Evolutionary conservation across 2,888 invertebrate genomes (phyloP), one percentile per base, ranked within the genome.

Genomic region (Synanthedon vespiformis): DNA sequence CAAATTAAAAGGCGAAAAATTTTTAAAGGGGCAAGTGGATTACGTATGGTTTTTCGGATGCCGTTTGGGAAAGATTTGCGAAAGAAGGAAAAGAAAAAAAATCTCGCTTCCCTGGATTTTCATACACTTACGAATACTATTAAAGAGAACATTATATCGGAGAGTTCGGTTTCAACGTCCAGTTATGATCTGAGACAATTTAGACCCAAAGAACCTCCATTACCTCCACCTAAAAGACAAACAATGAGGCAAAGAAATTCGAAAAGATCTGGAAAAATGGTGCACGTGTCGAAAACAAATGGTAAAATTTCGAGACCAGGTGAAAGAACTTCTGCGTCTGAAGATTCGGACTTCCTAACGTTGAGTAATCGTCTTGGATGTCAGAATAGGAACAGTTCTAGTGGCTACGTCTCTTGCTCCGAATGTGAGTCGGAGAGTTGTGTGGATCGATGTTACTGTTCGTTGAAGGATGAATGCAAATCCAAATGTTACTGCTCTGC

Each of bases 381-480:
- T 56, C 88, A 90, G 57, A 90, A 91, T 57, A 72, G 91, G 47
- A 91, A 91, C 61, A 91, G 91, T 65, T 91, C 91, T 6, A 91
- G 91, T 63, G 91, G 91, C 62, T 95, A 95, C 69, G 94, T 95
- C 1, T 94, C 95, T 2, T 96, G 95, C 72, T 95, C 95, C 48
- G 96, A 96, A 75, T 96, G 96, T 70, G 95, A 95, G 67, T 95
- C 94, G 2, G 95, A 95, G 62, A 93, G 94, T 12, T 95, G 95
- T 67, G 92, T 93, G 0, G 95, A 95, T 70, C 92, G 95, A 63
- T 96, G 96, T 66, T 96, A 96, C 67, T 96, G 96, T 68, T 94
- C 95, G 2, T 67, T 94, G 54, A 92, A 91, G 18, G 88, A 87
- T 3, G 89, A 89, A 55, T 86, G 82, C 56, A 84, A 77, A 57